phyloP scores from a whole-genome alignment of 2,888 invertebrate species.

The Pollenia amentaria region DNA sequence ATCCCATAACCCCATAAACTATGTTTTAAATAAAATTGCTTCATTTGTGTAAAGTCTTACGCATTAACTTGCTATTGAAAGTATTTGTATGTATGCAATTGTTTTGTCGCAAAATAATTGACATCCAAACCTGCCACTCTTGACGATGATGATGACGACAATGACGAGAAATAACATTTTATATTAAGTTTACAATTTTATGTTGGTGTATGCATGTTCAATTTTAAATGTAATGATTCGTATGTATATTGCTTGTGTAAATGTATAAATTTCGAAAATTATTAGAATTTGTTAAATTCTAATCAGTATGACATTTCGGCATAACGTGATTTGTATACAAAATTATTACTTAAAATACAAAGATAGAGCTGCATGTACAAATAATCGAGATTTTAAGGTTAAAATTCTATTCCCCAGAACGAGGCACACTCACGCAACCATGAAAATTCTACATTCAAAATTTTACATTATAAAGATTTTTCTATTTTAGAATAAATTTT shows the following conservation, averaged over 20 bases:
- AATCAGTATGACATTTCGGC: conserved; percentile 70
- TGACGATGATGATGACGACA: conserved; percentile 23
- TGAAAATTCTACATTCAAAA: conserved; percentile 37
- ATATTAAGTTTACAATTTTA: conserved; percentile 41
- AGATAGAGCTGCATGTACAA: conserved; percentile 15
- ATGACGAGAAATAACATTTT: conserved; percentile 38
- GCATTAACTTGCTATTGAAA: background rate
- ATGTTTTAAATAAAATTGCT: conserved; percentile 26
- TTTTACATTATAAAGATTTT: conserved; percentile 18
- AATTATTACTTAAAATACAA: conserved; percentile 45
- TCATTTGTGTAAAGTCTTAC: conserved; percentile 7
- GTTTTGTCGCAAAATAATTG: conserved; percentile 10
- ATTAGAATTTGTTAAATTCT: conserved; percentile 67
- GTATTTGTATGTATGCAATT: background rate
- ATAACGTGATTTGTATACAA: conserved; percentile 70
- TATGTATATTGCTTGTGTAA: conserved; percentile 40
- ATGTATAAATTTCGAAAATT: conserved; percentile 52
- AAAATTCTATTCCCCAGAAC: conserved; percentile 44
- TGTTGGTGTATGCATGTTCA: conserved; percentile 2
- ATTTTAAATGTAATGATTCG: conserved; percentile 63
- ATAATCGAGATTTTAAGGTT: conserved; percentile 45
- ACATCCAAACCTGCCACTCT: conserved; percentile 8
- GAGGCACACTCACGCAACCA: conserved; percentile 19
- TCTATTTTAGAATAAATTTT: conserved; percentile 11
- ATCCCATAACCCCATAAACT: conserved; percentile 35